Conservation (phyloP, 2,797 vertebrate genomes). For the Coracias cyanogaster region DNA sequence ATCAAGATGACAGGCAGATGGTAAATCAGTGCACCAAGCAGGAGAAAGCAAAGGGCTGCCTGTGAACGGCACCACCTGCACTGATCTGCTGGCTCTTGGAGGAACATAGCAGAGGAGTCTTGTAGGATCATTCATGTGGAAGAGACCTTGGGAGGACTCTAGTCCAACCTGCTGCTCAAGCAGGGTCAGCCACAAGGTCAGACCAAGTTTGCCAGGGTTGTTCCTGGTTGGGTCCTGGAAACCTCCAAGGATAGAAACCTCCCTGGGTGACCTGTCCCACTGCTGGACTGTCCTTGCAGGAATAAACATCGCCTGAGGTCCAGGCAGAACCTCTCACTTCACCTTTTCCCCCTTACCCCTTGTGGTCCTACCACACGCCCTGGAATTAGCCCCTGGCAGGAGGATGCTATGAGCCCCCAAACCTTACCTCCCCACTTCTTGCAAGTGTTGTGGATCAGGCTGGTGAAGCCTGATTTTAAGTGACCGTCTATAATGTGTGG, state of each 20-base stretch:
- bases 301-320: neutral
- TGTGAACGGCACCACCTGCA: neutral
- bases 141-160: accelerated
- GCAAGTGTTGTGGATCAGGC: accelerated
- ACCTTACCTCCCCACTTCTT: neutral
- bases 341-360: neutral
- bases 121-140: neutral
- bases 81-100: neutral
- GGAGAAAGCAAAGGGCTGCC: neutral
- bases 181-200: neutral
- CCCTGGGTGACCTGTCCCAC: neutral
- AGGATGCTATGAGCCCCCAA: too few species aligned
- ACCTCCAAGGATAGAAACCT: too few species aligned
- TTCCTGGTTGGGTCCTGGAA: neutral
- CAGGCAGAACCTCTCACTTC: neutral
- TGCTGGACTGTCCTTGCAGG: neutral
- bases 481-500: neutral
- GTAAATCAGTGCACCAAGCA: neutral
- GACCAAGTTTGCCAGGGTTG: neutral
- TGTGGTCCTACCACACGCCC: accelerated
- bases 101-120: neutral
- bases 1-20: neutral
- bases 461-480: neutral
- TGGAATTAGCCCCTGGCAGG: neutral
- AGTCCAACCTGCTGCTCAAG: neutral